Evolutionary conservation across 53 echinoderm and acorn worm genomes (phyloP), one percentile per base, ranked within the genome.

Genomic region (Echinometra lucunter): DNA sequence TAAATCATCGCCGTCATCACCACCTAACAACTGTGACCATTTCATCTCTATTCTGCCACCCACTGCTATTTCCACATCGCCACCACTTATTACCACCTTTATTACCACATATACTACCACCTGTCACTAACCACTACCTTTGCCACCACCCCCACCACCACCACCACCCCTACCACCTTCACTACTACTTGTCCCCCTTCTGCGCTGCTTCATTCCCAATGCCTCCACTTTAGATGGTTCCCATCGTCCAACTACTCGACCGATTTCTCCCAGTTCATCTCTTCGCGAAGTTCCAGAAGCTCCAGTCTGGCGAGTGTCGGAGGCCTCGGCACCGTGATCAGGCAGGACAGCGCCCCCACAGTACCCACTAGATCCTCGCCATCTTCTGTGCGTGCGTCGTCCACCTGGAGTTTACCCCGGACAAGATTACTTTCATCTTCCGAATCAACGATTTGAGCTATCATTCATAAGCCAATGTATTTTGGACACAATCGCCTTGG

Each of bases 271-370:
- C 92, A 72, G 92, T 66, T 66, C 66, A 25, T 37, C 27, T 92
- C 92, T 13, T 74, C 72, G 16, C 44, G 72, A 16, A 92, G 74
- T 49, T 92, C 92, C 25, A 72, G 92, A 34, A 92, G 92, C 35
- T 92, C 92, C n/a, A 92, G 92, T 74, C 55, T 92, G 17, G 92
- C 75, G 15, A 92, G 92, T 74, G 75, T 92, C 12, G 72, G 45
- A 16, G 89, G 88, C 45, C 21, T 89, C 57, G 89, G 89, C 15
- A 49, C 57, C 38, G 75, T 92, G 30, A 74, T 34, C 57, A 23
- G 92, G 23, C 92, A 92, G 53, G 92, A 92, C 75, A 92, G 92
- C 92, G 92, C 92, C 75, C 92, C 92, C 74, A 72, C 75, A 2
- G 92, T 74, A 0, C 55, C 92, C 15, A 44, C 74, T 13, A 72